These are phyloP conservation scores for Phocoena phocoena DNA, from an alignment of 2,113 vertebrate species.

Conservation along the genomic window DNA sequence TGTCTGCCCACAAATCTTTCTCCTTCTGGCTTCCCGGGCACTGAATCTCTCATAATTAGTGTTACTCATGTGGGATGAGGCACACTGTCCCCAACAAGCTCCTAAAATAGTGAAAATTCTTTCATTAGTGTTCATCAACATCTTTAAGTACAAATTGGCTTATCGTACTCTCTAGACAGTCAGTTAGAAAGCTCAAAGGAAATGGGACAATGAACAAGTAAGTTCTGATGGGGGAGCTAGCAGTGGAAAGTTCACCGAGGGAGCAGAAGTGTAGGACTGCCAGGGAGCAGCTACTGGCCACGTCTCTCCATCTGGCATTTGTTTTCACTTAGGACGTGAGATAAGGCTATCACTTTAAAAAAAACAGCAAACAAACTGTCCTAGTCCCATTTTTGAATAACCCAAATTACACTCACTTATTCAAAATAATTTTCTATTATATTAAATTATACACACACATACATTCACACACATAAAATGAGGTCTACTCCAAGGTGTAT, in stretches of 20 bases:
- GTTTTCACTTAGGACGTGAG: background rate
- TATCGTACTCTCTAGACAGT: background rate
- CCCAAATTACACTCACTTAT: background rate
- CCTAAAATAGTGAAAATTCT: background rate
- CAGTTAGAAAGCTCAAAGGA: background rate
- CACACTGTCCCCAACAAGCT: background rate
- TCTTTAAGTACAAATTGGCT: background rate
- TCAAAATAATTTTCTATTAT: background rate
- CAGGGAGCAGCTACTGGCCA: background rate
- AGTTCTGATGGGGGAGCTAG: background rate
- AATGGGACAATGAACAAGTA: background rate
- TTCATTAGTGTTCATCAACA: background rate
- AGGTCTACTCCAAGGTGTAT: background rate
- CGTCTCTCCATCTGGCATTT: background rate
- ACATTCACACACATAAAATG: background rate
- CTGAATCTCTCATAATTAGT: background rate
- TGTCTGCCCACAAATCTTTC: background rate
- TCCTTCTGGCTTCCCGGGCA: background rate
- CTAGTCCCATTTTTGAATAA: background rate
- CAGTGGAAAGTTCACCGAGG: background rate
- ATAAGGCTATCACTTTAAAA: background rate
- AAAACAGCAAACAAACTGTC: background rate
- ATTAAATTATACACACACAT: background rate
- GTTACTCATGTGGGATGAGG: background rate
- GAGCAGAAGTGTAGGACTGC: rapidly evolving